A percentile compares a stretch with the other conserved stretches of the same genome.
Evolutionary conservation across 2,113 vertebrate species (phyloP).

Genomic region (Sciurus niger): DNA sequence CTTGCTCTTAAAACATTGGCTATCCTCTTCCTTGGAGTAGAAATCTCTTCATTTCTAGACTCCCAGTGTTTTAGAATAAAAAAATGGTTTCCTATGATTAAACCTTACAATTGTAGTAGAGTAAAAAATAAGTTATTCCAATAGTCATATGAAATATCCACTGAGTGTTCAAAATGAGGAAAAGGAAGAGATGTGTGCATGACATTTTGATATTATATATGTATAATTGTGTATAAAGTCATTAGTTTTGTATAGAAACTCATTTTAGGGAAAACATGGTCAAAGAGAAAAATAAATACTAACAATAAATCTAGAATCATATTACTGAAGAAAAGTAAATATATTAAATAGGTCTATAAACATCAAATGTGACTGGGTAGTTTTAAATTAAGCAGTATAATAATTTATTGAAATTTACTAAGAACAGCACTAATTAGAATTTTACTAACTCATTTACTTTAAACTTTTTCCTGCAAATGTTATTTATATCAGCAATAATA

Average conservation of each 20-base stretch:
- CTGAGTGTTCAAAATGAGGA: conserved; percentile 63
- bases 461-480: conserved; percentile 64
- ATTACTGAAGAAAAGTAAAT: conserved; percentile 62
- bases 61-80: conserved; percentile 34
- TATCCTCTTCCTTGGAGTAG: conserved; percentile 1
- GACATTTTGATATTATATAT: conserved; percentile 17
- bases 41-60: conserved; percentile 41
- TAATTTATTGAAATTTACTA: conserved; percentile 65
- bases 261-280: conserved; percentile 43
- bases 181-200: conserved; percentile 34
- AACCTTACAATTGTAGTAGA: conserved; percentile 4
- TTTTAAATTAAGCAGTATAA: conserved; percentile 38
- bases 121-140: conserved; percentile 58
- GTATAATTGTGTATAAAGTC: neutral
- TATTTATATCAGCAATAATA: conserved; percentile 66
- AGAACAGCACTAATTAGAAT: conserved; percentile 9
- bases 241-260: conserved; percentile 53
- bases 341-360: conserved; percentile 66
- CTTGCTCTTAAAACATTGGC: conserved; percentile 13
- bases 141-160: conserved; percentile 50
- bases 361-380: conserved; percentile 54
- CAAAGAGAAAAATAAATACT: conserved; percentile 69
- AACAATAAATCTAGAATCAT: conserved; percentile 63
- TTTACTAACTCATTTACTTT: conserved; percentile 36
- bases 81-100: conserved; percentile 52